These are phyloP conservation scores for Pterocles burchelli DNA, from an alignment of 2,113 vertebrate genomes.

Conservation along the genomic window DNA sequence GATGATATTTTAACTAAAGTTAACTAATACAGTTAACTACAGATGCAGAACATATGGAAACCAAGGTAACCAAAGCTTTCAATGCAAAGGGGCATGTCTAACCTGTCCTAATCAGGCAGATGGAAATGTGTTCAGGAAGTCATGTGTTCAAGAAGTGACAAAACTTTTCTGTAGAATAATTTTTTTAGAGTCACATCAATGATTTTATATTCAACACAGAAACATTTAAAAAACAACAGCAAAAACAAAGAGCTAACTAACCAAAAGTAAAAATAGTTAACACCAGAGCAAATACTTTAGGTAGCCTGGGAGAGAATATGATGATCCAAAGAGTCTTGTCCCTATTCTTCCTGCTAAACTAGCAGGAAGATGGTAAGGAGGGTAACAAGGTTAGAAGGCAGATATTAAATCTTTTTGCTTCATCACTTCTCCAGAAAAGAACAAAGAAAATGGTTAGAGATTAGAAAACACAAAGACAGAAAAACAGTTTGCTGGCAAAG, in stretches of 20 bases:
- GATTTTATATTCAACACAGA: background rate
- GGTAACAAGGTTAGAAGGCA: background rate
- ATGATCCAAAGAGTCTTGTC: background rate
- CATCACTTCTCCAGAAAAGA: slow-evolving; percentile 13
- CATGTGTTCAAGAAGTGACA: background rate
- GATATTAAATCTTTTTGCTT: slow-evolving; percentile 3
- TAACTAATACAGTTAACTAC: background rate
- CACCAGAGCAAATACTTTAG: background rate
- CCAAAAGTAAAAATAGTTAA: background rate
- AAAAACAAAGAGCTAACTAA: background rate
- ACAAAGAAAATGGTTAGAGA: background rate
- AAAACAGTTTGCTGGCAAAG: slow-evolving; percentile 8
- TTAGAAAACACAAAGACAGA: slow-evolving; percentile 30
- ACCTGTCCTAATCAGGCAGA: background rate
- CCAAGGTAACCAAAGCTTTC: background rate
- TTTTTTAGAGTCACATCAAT: background rate
- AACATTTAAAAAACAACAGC: background rate
- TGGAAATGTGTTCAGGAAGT: background rate
- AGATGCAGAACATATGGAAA: background rate
- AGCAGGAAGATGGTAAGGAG: background rate
- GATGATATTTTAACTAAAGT: background rate
- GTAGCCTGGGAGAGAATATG: background rate
- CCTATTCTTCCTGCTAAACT: background rate
- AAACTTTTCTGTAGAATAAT: background rate
- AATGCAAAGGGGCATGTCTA: background rate